These are phyloP conservation scores for Lycodopsis pacificus DNA, from an alignment of 2,797 vertebrate genomes.

Conservation along the genomic window DNA sequence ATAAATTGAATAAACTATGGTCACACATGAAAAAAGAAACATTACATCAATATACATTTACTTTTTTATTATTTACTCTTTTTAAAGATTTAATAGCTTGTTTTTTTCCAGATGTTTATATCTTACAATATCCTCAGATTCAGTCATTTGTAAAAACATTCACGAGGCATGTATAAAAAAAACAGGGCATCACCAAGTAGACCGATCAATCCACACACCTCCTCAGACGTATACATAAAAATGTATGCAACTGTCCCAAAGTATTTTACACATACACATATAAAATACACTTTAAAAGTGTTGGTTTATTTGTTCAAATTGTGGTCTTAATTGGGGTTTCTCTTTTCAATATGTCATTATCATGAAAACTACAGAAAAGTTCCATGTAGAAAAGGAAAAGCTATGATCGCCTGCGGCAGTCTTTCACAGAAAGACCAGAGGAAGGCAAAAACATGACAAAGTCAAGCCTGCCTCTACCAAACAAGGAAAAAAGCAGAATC, in stretches of 20 bases:
- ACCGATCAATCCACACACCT: constrained; percentile 81
- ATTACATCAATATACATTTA: constrained; percentile 83
- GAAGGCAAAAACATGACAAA: constrained; percentile 79
- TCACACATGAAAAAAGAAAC: constrained; percentile 27
- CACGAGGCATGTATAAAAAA: constrained; percentile 84
- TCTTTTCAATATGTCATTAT: constrained; percentile 67
- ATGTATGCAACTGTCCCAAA: constrained; percentile 79
- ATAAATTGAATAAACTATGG: not conserved
- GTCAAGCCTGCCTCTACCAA: constrained; percentile 73
- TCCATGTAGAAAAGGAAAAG: constrained; percentile 78
- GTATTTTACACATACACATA: constrained; percentile 85
- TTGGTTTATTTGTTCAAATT: constrained; percentile 76
- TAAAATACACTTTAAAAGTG: constrained; percentile 86
- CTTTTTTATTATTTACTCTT: constrained; percentile 78
- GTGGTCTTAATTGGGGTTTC: constrained; percentile 60
- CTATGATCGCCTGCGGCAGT: constrained; percentile 73
- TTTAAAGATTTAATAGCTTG: constrained; percentile 79
- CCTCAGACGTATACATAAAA: constrained; percentile 84
- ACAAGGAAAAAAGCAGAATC: constrained; percentile 59
- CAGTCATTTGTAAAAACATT: constrained; percentile 87
- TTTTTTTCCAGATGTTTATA: constrained; percentile 74
- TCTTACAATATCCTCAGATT: constrained; percentile 81
- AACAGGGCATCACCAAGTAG: constrained; percentile 79
- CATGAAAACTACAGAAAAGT: constrained; percentile 76
- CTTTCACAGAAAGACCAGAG: constrained; percentile 88